Evolutionary conservation across 2,888 invertebrate genomes (phyloP).

Genomic region (Agrotis clavis): DNA sequence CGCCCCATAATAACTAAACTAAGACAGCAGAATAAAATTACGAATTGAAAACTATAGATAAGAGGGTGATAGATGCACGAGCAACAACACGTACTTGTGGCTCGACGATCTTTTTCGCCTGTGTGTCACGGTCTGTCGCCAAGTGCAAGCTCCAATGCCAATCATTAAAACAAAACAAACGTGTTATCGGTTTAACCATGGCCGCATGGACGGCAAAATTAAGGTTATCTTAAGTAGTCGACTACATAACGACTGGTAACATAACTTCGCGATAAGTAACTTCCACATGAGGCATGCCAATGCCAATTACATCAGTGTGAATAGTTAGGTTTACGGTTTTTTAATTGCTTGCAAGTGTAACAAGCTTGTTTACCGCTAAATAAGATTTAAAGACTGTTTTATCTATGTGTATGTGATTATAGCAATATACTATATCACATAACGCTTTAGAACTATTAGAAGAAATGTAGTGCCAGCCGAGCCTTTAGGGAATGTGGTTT

Average conservation of each 20-base stretch:
- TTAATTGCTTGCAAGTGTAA: not conserved
- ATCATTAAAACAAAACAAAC: slow-evolving; percentile 16
- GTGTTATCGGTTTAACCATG: slow-evolving; percentile 11
- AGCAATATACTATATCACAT: too few species aligned
- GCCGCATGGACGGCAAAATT: slow-evolving; percentile 17
- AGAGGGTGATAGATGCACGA: too few species aligned
- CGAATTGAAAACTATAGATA: too few species aligned
- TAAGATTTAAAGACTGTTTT: not conserved
- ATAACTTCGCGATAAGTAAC: slow-evolving; percentile 29
- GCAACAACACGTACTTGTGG: too few species aligned
- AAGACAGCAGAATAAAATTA: too few species aligned
- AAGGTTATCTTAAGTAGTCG: slow-evolving; percentile 37
- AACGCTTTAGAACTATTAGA: too few species aligned
- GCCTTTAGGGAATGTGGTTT: too few species aligned
- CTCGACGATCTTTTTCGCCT: too few species aligned
- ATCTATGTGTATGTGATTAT: too few species aligned
- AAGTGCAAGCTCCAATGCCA: not conserved
- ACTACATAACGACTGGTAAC: slow-evolving; percentile 11
- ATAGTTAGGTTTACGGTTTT: slow-evolving; percentile 10
- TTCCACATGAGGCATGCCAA: not conserved
- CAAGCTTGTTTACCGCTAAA: not conserved
- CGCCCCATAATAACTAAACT: too few species aligned
- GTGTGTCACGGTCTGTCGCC: too few species aligned
- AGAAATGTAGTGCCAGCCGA: too few species aligned
- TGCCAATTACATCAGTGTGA: not conserved